Evolutionary conservation across 2,797 vertebrate genomes (phyloP).

Genomic region (Enteromius paludinosus): DNA sequence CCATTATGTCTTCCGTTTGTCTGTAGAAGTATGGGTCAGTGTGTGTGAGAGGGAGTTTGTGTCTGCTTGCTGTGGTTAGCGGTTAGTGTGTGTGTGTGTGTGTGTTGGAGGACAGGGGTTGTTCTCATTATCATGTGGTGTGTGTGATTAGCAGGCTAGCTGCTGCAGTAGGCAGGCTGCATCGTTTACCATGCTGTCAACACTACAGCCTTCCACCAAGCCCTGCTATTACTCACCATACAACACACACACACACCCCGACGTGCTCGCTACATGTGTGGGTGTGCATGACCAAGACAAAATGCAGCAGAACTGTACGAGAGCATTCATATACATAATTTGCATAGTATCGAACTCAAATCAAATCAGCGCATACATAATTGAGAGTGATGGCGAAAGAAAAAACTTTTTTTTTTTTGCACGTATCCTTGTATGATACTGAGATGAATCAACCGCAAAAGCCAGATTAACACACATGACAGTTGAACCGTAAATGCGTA

Average conservation of each 20-base stretch:
- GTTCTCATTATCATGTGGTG: conserved; percentile 54
- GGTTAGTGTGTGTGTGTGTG: conserved; percentile 31
- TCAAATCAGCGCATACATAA: conserved; percentile 47
- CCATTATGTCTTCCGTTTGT: conserved; percentile 49
- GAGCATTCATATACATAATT: conserved; percentile 40
- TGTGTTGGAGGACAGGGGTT: conserved; percentile 44
- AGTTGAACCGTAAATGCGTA: conserved; percentile 6
- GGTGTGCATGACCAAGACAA: conserved; percentile 42
- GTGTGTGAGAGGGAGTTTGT: conserved; percentile 42
- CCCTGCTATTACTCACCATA: conserved; percentile 68
- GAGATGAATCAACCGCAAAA: conserved; percentile 40
- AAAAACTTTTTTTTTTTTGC: conserved; percentile 3
- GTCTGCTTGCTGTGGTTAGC: conserved; percentile 27
- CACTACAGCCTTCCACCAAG: conserved; percentile 61
- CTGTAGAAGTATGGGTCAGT: conserved; percentile 47
- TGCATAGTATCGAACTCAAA: conserved; percentile 48
- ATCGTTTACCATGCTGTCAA: conserved; percentile 72
- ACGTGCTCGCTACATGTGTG: conserved; percentile 42
- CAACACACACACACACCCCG: conserved; percentile 19
- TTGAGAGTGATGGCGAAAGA: conserved; percentile 37
- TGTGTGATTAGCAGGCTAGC: conserved; percentile 52
- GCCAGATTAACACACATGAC: neutral
- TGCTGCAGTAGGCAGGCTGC: conserved; percentile 53
- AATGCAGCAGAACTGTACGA: conserved; percentile 35
- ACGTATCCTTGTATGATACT: conserved; percentile 11